Conservation (phyloP, 23 tunicate genomes). For the Trididemnum nubilum region DNA sequence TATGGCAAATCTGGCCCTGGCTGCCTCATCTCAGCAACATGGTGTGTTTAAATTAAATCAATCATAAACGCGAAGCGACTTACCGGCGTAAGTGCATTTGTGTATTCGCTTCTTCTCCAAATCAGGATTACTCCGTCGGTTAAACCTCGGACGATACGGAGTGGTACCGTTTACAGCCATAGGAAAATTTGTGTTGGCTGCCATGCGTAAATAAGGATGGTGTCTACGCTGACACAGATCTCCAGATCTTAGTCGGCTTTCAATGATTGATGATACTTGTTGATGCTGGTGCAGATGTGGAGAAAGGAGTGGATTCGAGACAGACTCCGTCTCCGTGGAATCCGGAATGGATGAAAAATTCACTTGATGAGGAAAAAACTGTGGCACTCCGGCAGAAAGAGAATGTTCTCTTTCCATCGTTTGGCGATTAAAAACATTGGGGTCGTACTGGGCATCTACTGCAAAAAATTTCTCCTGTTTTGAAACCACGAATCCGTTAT, state of each 20-base stretch:
- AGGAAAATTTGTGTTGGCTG: conserved; percentile 57
- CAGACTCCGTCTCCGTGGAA: background rate
- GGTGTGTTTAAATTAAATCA: too few relatives aligned
- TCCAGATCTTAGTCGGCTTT: conserved; percentile 19
- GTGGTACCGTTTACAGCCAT: conserved; percentile 88
- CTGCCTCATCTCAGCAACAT: too few relatives aligned
- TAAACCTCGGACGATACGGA: conserved; percentile 94
- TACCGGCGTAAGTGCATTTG: conserved; percentile 90
- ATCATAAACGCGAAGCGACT: too few relatives aligned
- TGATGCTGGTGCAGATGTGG: conserved; percentile 14
- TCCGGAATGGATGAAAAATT: conserved; percentile 70
- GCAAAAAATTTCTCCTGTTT: conserved; percentile 35
- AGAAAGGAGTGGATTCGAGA: conserved; percentile 10
- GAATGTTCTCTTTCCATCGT: background rate
- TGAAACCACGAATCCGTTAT: conserved; percentile 13
- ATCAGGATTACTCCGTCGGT: conserved; percentile 93
- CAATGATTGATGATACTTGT: conserved; percentile 16
- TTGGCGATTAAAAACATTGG: background rate
- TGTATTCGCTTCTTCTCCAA: conserved; percentile 94
- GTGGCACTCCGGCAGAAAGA: conserved; percentile 25
- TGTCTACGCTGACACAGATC: conserved; percentile 33
- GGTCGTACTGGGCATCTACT: conserved; percentile 29
- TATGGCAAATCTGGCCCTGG: too few relatives aligned
- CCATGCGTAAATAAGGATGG: conserved; percentile 51
- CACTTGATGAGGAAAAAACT: conserved; percentile 65